Conservation (phyloP, 2,888 invertebrate genomes). For the Eupithecia exiguata region DNA sequence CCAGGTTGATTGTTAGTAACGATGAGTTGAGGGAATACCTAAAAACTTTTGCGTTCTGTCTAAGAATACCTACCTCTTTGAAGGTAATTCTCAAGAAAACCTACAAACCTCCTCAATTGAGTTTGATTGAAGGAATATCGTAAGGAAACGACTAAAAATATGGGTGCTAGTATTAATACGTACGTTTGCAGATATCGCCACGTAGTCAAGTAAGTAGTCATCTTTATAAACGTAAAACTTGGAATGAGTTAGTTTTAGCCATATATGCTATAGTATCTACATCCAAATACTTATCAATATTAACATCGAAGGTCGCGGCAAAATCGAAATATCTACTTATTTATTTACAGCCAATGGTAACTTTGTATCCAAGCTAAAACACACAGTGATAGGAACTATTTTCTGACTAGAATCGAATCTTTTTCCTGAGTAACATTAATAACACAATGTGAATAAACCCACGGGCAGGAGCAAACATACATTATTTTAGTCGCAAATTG, state of each 20-base stretch:
- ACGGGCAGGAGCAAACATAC: background rate
- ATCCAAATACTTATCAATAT: too few relatives aligned
- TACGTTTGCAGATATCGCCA: background rate
- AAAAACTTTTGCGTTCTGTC: too few relatives aligned
- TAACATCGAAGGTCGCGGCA: background rate
- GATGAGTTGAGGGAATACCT: too few relatives aligned
- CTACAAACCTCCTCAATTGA: too few relatives aligned
- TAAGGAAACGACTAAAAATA: too few relatives aligned
- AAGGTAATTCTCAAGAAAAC: too few relatives aligned
- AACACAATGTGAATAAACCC: background rate
- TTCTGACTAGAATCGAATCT: background rate
- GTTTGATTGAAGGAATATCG: too few relatives aligned
- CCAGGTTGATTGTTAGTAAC: too few relatives aligned
- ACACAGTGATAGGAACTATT: background rate
- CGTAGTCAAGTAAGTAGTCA: background rate
- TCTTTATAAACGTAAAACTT: too few relatives aligned
- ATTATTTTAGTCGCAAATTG: constrained; percentile 8
- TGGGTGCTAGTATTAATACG: too few relatives aligned
- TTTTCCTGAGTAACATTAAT: background rate
- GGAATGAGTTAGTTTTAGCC: too few relatives aligned
- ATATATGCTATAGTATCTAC: background rate
- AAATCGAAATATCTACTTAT: background rate
- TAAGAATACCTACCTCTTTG: too few relatives aligned
- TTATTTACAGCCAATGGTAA: background rate
- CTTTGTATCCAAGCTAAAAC: background rate